Base-by-base conservation (phyloP, 1,140 invertebrate species). In the Leptopilina clavipes region DNA sequence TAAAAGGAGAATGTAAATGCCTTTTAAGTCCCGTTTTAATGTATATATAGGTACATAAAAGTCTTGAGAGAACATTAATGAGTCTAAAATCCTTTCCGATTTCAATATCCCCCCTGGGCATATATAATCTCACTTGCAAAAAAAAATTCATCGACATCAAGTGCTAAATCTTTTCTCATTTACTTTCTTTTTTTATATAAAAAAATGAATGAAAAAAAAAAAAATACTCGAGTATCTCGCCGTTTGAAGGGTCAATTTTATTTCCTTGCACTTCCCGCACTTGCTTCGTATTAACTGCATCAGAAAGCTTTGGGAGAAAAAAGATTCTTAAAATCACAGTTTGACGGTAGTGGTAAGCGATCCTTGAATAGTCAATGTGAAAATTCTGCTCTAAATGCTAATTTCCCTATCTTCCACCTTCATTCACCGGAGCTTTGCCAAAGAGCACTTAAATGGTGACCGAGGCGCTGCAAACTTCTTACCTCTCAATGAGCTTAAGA, bases 381-480 rank as follows among this genome's bases (percentile, higher is more conserved):
- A 82, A 84, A 86, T 85, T 81, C 77, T 80, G 79, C 74, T 86
- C 83, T 86, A 85, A 86, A 86, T 85, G 85, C 82, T 86, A 86
- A 86, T 85, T 82, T 82, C 74, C 81, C 78, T 83, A 86, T 85
- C 85, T 84, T 81, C 82, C 59, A 44, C 19, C 22, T 31, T 65
- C 22, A 65, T 65, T 65, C 59, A 31, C 1, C 59, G 59, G 59
- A 65, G 59, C 59, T 65, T 65, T n/a, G 22, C 22, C 59, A 31
- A 65, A 65, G 59, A 65, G 59, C 59, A 65, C 59, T 65, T 65
- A 65, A 52, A 65, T 65, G 59, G 59, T 65, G 59, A 65, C 59
- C 59, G 59, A 65, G 25, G 59, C 59, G 59, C 59, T 65, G 59
- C 59, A 65, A 65, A 65, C 59, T 65, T 65, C 59, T 65, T 31